Evolutionary conservation across 2,113 vertebrate species (phyloP).

Genomic region (Guaruba guarouba): DNA sequence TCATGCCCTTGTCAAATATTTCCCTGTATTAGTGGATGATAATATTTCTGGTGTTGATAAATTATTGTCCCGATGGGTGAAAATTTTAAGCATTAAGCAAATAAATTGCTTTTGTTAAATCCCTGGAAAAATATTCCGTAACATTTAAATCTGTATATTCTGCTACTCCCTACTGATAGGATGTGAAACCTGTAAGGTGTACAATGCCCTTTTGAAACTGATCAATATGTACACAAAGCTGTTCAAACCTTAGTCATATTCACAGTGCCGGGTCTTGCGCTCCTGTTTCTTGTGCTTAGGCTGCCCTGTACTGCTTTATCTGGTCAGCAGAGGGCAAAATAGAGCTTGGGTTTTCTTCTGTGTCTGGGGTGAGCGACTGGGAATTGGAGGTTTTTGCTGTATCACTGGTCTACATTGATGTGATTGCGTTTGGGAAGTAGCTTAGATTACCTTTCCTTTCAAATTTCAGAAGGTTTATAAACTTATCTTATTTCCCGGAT

Average conservation of each 20-base stretch:
- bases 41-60: not conserved
- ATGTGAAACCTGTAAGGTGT: not conserved
- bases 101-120: not conserved
- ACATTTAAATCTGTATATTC: fast-evolving
- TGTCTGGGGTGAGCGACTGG: not conserved
- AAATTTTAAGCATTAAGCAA: not conserved
- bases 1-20: not conserved
- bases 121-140: fast-evolving
- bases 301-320: not conserved
- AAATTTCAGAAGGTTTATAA: not conserved
- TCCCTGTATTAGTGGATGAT: not conserved
- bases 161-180: not conserved
- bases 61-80: not conserved
- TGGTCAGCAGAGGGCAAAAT: not conserved
- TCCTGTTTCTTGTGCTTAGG: fast-evolving
- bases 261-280: fast-evolving
- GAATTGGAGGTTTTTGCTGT: fast-evolving
- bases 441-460: not conserved
- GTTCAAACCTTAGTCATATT: not conserved
- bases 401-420: fast-evolving
- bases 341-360: not conserved
- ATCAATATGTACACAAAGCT: fast-evolving
- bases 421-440: not conserved
- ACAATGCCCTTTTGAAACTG: not conserved
- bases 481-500: not conserved